These are phyloP conservation scores for Ptiloglossa arizonensis DNA, from an alignment of 1,140 invertebrate genomes.

Conservation along the genomic window DNA sequence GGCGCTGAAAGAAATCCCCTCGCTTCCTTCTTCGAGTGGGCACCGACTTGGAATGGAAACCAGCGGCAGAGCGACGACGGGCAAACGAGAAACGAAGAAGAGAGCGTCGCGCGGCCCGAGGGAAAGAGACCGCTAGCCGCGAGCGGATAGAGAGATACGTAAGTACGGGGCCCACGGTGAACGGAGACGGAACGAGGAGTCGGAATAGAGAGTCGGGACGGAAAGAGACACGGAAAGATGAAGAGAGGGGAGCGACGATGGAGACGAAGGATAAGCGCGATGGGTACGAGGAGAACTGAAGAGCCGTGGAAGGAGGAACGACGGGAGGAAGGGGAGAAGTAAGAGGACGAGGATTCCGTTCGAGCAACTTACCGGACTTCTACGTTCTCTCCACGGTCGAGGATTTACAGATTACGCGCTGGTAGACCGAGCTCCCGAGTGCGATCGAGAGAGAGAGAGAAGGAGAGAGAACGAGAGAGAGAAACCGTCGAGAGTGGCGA, in stretches of 20 bases:
- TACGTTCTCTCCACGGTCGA: constrained; percentile 70
- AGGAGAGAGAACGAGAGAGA: constrained; percentile 38
- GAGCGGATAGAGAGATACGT: constrained; percentile 38
- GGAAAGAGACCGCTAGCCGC: constrained; percentile 22
- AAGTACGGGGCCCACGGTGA: background rate
- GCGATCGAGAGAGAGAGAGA: constrained; percentile 47
- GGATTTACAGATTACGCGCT: constrained; percentile 79
- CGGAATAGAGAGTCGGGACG: constrained; percentile 40
- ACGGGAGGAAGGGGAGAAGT: constrained; percentile 35
- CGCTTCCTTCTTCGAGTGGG: constrained; percentile 64
- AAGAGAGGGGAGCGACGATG: constrained; percentile 54
- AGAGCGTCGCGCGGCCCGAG: too few relatives aligned
- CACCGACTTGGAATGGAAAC: constrained; percentile 52
- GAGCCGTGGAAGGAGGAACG: constrained; percentile 35
- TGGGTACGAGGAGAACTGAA: constrained; percentile 55
- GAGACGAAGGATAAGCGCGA: constrained; percentile 52
- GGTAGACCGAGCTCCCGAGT: constrained; percentile 67
- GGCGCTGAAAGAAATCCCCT: constrained; percentile 74
- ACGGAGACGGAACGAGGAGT: constrained; percentile 29
- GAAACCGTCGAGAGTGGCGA: constrained; percentile 20
- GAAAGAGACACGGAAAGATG: constrained; percentile 54
- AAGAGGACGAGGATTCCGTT: constrained; percentile 72
- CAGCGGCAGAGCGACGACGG: constrained; percentile 29
- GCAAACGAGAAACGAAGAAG: constrained; percentile 50
- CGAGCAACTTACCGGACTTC: constrained; percentile 77